A percentile compares a stretch with the other conserved stretches of the same genome.
Conservation (phyloP, 2,888 invertebrate genomes). For the Apeira syringaria region DNA sequence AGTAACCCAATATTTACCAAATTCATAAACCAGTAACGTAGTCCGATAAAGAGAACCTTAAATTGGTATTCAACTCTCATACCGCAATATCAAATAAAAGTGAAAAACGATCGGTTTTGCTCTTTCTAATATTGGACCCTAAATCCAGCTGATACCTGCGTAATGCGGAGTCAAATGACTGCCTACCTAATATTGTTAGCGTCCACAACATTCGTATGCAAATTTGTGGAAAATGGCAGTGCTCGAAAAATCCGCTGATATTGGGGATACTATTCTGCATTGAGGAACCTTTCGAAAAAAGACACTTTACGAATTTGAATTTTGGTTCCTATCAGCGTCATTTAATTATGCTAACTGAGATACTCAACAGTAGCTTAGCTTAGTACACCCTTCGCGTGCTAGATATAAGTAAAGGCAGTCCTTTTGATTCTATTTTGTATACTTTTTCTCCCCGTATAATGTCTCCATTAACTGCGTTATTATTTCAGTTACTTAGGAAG, state of each 20-base stretch:
- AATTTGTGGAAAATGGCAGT: constrained; percentile 29
- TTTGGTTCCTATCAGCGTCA: no score
- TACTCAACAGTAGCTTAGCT: no score
- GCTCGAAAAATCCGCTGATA: constrained; percentile 15
- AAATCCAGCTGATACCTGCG: constrained; percentile 22
- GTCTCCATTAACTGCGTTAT: no score
- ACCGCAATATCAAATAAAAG: constrained; percentile 8
- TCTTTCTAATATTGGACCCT: constrained; percentile 15
- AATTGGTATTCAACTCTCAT: not conserved
- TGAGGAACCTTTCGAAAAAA: not conserved
- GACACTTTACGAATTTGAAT: no score
- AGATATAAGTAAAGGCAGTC: no score
- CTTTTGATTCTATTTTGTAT: no score
- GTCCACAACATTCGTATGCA: constrained; percentile 41
- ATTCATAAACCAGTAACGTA: not conserved
- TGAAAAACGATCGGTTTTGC: constrained; percentile 18
- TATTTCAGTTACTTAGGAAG: no score
- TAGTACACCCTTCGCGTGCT: no score
- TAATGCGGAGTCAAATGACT: constrained; percentile 28
- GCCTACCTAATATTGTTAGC: constrained; percentile 33
- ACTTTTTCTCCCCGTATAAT: no score
- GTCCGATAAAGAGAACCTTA: not conserved
- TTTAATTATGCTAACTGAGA: no score
- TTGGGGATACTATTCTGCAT: constrained; percentile 1
- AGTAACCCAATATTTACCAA: not conserved